Evolutionary conservation across 2,888 invertebrate genomes (phyloP).

Genomic region (Laspeyria flexula): DNA sequence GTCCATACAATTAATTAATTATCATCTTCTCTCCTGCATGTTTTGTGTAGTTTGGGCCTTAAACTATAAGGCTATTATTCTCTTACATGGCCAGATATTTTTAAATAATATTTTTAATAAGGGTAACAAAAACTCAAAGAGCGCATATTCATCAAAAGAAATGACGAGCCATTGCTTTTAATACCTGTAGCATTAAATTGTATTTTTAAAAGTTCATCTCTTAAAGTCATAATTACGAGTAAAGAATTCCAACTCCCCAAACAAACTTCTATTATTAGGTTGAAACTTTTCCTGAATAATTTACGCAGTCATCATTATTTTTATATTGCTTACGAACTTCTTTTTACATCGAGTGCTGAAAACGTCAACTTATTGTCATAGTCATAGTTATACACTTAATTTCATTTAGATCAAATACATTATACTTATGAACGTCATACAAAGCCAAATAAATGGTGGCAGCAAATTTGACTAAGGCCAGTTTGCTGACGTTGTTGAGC

Average conservation of each 20-base stretch:
- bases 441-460: too few species aligned
- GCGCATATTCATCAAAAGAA: slow-evolving; percentile 2
- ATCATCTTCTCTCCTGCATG: too few species aligned
- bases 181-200: slow-evolving; percentile 28
- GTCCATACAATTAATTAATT: too few species aligned
- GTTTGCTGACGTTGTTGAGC: too few species aligned
- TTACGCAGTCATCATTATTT: slow-evolving; percentile 25
- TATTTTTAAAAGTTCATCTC: slow-evolving; percentile 23
- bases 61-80: too few species aligned
- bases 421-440: too few species aligned
- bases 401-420: too few species aligned
- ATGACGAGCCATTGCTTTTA: slow-evolving; percentile 7
- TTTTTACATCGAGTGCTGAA: too few species aligned
- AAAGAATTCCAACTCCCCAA: slow-evolving; percentile 28
- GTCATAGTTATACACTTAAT: too few species aligned
- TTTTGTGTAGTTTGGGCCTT: too few species aligned
- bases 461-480: too few species aligned
- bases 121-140: neutral
- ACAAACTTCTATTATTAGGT: slow-evolving; percentile 31
- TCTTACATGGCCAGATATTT: neutral
- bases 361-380: too few species aligned
- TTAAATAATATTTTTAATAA: neutral
- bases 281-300: slow-evolving; percentile 24
- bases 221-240: slow-evolving; percentile 28
- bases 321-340: slow-evolving; percentile 12